These are phyloP conservation scores for Drosophila trapezifrons DNA, from an alignment of 1,140 invertebrate species.

Conservation along the genomic window DNA sequence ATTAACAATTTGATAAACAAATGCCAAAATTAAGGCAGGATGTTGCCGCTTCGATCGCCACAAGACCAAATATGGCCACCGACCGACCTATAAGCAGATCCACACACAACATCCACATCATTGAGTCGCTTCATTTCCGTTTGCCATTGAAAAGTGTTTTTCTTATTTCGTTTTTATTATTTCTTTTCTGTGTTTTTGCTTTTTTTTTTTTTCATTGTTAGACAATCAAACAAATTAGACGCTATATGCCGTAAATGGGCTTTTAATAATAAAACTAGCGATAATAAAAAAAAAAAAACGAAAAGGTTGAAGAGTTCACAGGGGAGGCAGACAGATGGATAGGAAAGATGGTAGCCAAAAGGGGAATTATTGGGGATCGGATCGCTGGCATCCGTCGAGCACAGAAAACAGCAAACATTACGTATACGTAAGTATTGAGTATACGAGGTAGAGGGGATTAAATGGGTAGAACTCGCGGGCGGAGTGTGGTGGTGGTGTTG, in stretches of 20 bases:
- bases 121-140: constrained; percentile 69
- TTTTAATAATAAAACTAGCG: constrained; percentile 72
- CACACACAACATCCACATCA: constrained; percentile 24
- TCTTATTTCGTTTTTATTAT: constrained; percentile 58
- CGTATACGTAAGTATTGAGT: constrained; percentile 9
- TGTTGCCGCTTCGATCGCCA: constrained; percentile 7
- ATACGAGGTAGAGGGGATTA: constrained; percentile 29
- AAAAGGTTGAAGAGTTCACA: constrained; percentile 47
- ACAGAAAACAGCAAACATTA: constrained; percentile 26
- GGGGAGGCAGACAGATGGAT: constrained; percentile 19
- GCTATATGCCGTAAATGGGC: constrained; percentile 76
- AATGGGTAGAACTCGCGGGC: constrained; percentile 26
- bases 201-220: constrained; percentile 69
- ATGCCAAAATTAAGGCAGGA: constrained; percentile 8
- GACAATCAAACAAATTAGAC: constrained; percentile 82
- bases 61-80: constrained; percentile 4
- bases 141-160: constrained; percentile 69
- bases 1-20: not conserved
- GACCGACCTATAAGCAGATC: not conserved
- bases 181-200: constrained; percentile 42
- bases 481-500: constrained; percentile 22
- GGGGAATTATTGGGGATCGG: constrained; percentile 68
- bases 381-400: constrained; percentile 46
- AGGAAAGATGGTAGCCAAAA: constrained; percentile 63
- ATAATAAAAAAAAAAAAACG: constrained; percentile 54